Conservation (phyloP, 2,113 vertebrate genomes). For the Pituophis catenifer region DNA sequence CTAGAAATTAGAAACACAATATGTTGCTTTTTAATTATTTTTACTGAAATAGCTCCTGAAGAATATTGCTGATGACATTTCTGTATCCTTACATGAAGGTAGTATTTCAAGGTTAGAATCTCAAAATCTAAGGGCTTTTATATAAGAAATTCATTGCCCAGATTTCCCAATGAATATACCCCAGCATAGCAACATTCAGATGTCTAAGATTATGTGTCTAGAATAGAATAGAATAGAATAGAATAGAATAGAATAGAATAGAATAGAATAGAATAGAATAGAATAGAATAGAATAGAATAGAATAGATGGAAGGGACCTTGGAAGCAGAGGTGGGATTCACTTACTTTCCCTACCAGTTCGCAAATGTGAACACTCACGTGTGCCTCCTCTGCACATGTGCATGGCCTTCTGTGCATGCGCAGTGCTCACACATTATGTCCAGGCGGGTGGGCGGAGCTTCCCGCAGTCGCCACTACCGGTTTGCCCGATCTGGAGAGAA, state of each 20-base stretch:
- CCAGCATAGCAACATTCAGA: background rate
- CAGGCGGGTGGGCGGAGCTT: too few species aligned
- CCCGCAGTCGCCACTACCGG: too few species aligned
- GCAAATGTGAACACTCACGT: accelerated
- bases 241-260: accelerated
- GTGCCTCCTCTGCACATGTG: too few species aligned
- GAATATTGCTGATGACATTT: background rate
- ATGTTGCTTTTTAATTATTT: background rate
- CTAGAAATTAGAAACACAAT: background rate
- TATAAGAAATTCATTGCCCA: background rate
- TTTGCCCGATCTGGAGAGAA: too few species aligned
- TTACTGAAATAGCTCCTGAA: background rate
- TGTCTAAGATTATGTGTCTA: background rate
- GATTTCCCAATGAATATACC: background rate
- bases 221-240: too few species aligned
- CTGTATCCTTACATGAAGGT: background rate
- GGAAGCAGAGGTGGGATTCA: too few species aligned
- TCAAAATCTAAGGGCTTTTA: background rate
- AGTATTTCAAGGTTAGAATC: background rate
- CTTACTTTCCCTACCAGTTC: too few species aligned
- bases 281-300: too few species aligned
- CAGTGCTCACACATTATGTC: too few species aligned
- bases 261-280: too few species aligned
- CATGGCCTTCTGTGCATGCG: too few species aligned
- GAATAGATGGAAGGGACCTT: too few species aligned